Percentiles rank a stretch among this genome's conserved stretches.
Conservation (phyloP, 2,797 vertebrate species). For the Parotocinclus haroldoi region DNA sequence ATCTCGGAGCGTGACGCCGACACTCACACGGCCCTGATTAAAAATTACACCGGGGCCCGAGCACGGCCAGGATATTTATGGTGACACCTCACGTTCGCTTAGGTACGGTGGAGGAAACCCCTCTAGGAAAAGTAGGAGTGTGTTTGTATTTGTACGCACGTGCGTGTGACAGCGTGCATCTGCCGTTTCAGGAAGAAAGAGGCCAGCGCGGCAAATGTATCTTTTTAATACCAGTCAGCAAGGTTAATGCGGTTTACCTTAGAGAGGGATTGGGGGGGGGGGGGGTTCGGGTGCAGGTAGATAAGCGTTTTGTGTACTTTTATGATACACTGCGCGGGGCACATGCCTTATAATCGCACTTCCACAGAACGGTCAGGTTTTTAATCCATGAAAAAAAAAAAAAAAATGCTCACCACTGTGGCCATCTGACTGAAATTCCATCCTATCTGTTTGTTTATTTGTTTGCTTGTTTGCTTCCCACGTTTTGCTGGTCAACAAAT, state of each 20-base stretch:
- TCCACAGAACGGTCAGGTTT: no score
- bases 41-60: constrained; percentile 81
- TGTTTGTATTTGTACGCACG: background rate
- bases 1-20: constrained; percentile 86
- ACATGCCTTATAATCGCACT: no score
- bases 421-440: no score
- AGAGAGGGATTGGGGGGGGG: constrained; percentile 69
- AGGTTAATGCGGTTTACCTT: constrained; percentile 98
- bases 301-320: constrained; percentile 12
- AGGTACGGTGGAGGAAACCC: constrained; percentile 81
- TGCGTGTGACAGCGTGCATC: background rate
- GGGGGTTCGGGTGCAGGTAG: background rate
- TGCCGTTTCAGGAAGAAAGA: constrained; percentile 55
- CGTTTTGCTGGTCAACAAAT: no score
- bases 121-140: constrained; percentile 43
- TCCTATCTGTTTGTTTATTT: no score
- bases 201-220: constrained; percentile 89
- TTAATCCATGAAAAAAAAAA: no score
- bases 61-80: constrained; percentile 88
- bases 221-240: constrained; percentile 96
- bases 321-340: background rate
- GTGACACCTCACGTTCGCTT: constrained; percentile 81
- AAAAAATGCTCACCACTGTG: no score
- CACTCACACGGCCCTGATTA: constrained; percentile 84
- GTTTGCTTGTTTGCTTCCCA: no score